Evolutionary conservation across 2,113 vertebrate genomes (phyloP).

Genomic region (Drymodes brunneopygia): DNA sequence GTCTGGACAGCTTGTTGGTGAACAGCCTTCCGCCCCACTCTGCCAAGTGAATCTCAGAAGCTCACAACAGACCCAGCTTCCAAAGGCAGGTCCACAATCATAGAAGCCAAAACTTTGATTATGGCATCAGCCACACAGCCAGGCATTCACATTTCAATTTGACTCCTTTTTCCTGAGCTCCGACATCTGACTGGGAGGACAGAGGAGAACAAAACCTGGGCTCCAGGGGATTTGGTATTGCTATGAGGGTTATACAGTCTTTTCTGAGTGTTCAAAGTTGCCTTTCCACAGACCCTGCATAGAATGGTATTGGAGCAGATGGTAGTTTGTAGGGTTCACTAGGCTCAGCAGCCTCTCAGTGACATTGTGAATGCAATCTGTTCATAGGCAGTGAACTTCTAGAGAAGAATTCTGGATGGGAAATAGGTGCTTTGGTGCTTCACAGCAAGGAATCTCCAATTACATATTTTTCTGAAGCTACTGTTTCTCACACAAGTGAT

Average conservation of each 20-base stretch:
- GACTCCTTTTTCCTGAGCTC: background rate
- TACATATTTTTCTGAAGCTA: background rate
- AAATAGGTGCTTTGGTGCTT: background rate
- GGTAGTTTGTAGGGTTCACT: background rate
- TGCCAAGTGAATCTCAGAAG: background rate
- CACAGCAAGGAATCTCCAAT: background rate
- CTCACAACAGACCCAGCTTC: background rate
- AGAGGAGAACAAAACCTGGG: background rate
- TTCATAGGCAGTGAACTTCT: background rate
- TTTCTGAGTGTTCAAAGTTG: background rate
- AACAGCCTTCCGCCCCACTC: background rate
- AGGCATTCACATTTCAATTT: background rate
- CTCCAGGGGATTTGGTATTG: background rate
- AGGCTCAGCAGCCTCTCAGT: background rate
- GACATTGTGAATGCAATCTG: background rate
- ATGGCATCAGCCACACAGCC: fast-evolving
- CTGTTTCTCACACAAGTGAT: background rate
- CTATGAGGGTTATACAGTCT: background rate
- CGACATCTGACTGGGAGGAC: background rate
- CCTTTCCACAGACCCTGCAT: background rate
- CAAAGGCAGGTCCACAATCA: fast-evolving
- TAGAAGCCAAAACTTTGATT: background rate
- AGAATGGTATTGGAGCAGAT: background rate
- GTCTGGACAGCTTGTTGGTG: background rate
- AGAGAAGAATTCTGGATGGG: background rate